A percentile compares a stretch with the other conserved stretches of the same genome.
Evolutionary conservation across 2,888 invertebrate genomes (phyloP).

Genomic region (Digitonthophagus gazella): DNA sequence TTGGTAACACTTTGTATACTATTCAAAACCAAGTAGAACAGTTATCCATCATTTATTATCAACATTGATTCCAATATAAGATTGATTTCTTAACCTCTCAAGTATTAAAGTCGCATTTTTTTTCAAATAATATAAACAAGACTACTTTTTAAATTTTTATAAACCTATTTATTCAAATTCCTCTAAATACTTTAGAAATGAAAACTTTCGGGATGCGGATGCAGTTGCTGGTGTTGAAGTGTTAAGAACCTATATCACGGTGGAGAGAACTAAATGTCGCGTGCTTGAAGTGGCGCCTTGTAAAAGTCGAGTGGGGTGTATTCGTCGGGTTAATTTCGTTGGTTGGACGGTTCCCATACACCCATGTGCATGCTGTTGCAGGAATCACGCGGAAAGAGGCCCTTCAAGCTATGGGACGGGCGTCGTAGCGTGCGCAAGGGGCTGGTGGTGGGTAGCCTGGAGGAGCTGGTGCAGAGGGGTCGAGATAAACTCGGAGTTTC

Average conservation of each 20-base stretch:
- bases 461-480: conserved; percentile 69
- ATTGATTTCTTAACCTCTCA: no score
- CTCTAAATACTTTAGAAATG: no score
- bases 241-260: background rate
- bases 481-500: conserved; percentile 89
- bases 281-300: background rate
- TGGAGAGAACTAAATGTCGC: background rate
- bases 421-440: conserved; percentile 91
- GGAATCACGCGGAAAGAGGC: conserved; percentile 94
- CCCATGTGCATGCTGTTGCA: conserved; percentile 54
- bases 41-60: no score
- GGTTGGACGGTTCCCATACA: background rate
- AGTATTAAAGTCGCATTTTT: no score
- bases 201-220: background rate
- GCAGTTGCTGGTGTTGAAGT: conserved; percentile 4
- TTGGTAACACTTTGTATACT: no score
- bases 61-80: no score
- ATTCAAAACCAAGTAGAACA: no score
- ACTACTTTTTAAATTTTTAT: no score
- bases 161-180: no score
- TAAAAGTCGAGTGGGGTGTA: background rate
- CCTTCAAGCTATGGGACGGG: conserved; percentile 97
- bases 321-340: background rate
- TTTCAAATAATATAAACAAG: no score
- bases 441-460: conserved; percentile 87